Conservation (phyloP, 2,797 vertebrate species). For the Mus minutoides region DNA sequence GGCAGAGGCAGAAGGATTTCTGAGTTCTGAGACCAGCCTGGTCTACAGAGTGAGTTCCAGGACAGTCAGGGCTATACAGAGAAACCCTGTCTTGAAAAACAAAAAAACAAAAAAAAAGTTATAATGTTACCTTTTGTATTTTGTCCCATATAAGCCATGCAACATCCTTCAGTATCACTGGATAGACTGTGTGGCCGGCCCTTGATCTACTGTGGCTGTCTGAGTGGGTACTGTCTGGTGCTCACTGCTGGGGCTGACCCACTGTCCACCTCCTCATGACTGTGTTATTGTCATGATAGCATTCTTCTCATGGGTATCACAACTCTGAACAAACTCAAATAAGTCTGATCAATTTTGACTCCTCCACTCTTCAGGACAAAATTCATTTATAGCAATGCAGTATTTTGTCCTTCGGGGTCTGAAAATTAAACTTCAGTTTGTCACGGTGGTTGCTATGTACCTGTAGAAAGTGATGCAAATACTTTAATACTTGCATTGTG, state of each 20-base stretch:
- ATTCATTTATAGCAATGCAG: not conserved
- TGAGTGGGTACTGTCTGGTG: fast-evolving
- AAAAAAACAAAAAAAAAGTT: not conserved
- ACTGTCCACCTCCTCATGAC: not conserved
- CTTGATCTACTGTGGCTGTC: not conserved
- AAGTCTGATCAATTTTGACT: not conserved
- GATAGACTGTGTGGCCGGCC: not conserved
- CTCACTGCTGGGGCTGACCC: not conserved
- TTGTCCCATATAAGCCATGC: not conserved
- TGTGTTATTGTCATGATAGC: not conserved
- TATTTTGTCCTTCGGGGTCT: not conserved
- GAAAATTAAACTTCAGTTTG: conserved; percentile 6
- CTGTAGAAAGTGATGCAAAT: not conserved
- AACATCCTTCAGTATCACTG: not conserved
- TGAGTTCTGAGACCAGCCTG: not conserved
- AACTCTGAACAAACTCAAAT: not conserved
- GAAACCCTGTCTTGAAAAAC: not conserved
- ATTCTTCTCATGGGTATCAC: not conserved
- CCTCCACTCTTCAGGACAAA: not conserved
- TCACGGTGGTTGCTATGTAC: not conserved
- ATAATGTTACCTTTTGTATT: not conserved
- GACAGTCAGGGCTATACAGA: not conserved
- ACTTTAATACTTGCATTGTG: not conserved
- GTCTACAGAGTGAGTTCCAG: not conserved
- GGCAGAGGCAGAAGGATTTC: not conserved